Percentiles rank a stretch among this genome's conserved stretches.
Conservation (phyloP, 2,888 invertebrate species). For the Calameuta pallipes region DNA sequence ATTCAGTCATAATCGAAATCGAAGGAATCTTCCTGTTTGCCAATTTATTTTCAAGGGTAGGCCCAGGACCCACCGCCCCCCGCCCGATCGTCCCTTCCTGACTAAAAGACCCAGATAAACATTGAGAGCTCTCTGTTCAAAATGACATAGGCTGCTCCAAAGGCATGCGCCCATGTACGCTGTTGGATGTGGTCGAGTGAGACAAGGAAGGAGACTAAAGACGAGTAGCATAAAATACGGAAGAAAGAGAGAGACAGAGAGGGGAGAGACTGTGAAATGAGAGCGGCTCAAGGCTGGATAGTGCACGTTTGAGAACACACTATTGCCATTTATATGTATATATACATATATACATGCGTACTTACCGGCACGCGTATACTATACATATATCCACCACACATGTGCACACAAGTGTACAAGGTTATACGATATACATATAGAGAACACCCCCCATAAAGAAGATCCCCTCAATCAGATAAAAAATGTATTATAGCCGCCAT, state of each 20-base stretch:
- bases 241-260: constrained; percentile 20
- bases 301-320: not conserved
- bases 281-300: constrained; percentile 10
- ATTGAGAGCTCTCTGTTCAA: not conserved
- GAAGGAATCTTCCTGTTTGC: not conserved
- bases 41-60: not conserved
- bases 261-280: constrained; percentile 28
- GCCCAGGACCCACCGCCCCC: not conserved
- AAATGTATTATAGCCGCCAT: constrained; percentile 66
- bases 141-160: not conserved
- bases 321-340: not conserved
- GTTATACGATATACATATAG: constrained; percentile 25
- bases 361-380: constrained; percentile 1
- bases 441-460: constrained; percentile 63
- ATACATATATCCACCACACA: constrained; percentile 35
- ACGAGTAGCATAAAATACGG: not conserved
- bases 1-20: not conserved
- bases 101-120: not conserved
- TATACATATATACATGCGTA: not conserved
- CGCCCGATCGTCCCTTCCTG: not conserved
- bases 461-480: constrained; percentile 67
- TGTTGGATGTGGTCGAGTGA: not conserved
- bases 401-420: constrained; percentile 24
- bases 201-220: not conserved
- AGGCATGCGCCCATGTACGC: not conserved